Percentiles rank a stretch among this genome's conserved stretches.
Evolutionary conservation across 1,140 invertebrate genomes (phyloP).

Genomic region (Sarcophaga bullata): DNA sequence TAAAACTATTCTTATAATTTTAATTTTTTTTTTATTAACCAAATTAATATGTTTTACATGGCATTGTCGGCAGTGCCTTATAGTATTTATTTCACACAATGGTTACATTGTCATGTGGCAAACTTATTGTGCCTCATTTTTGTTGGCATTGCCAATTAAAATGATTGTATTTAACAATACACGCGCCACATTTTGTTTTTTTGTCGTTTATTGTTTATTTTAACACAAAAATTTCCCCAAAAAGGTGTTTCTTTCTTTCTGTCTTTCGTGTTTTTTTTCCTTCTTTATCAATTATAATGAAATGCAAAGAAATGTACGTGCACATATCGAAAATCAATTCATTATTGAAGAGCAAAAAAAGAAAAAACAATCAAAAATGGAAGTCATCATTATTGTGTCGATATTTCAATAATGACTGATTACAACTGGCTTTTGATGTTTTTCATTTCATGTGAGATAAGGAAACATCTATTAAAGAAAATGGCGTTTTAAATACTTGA

Average conservation of each 20-base stretch:
- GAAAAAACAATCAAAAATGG: no score
- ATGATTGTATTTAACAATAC: not conserved
- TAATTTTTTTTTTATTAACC: no score
- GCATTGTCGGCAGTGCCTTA: no score
- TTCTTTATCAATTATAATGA: conserved; percentile 5
- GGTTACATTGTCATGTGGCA: not conserved
- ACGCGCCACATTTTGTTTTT: not conserved
- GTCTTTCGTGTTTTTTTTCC: no score
- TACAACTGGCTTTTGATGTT: no score
- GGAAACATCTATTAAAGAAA: no score
- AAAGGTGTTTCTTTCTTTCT: not conserved
- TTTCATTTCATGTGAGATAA: no score
- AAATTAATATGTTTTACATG: no score
- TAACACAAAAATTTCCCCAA: not conserved
- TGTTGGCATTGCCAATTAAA: not conserved
- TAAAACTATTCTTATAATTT: no score
- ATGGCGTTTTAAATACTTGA: no score
- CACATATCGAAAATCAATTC: not conserved
- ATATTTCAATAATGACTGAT: no score
- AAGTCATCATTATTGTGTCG: no score
- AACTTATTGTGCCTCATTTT: not conserved
- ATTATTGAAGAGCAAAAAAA: not conserved
- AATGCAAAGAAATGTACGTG: not conserved
- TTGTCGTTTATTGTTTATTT: not conserved
- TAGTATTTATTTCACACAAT: not conserved